These are phyloP conservation scores for Globia sparganii DNA, from an alignment of 2,888 invertebrate species.

Conservation along the genomic window DNA sequence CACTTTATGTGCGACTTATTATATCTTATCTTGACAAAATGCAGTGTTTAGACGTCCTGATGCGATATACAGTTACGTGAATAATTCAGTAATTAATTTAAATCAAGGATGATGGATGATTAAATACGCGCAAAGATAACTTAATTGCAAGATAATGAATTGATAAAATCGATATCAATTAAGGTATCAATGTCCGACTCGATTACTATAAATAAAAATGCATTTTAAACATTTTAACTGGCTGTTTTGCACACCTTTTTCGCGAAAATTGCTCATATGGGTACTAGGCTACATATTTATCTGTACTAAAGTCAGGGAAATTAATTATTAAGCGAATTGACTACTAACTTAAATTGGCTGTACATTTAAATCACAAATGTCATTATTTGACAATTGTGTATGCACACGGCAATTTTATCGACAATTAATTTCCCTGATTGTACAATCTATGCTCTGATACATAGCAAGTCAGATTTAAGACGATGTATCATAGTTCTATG, in stretches of 20 bases:
- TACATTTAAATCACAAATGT: too few species aligned
- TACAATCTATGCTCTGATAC: too few species aligned
- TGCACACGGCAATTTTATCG: too few species aligned
- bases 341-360: neutral
- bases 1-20: neutral
- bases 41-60: constrained; percentile 5
- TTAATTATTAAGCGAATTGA: neutral
- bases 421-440: too few species aligned
- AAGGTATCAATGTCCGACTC: neutral
- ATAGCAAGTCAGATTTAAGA: too few species aligned
- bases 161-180: neutral
- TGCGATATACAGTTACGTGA: constrained; percentile 2
- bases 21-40: constrained; percentile 24
- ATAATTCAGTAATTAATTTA: constrained; percentile 25
- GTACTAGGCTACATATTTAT: too few species aligned
- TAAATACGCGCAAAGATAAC: constrained; percentile 30
- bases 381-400: too few species aligned
- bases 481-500: too few species aligned
- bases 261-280: too few species aligned
- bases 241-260: neutral
- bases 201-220: constrained; percentile 17
- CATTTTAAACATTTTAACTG: neutral
- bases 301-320: too few species aligned
- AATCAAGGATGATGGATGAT: constrained; percentile 21
- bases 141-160: constrained; percentile 17